phyloP scores from a whole-genome alignment of 2,113 vertebrate genomes.

The Eurypyga helias region DNA sequence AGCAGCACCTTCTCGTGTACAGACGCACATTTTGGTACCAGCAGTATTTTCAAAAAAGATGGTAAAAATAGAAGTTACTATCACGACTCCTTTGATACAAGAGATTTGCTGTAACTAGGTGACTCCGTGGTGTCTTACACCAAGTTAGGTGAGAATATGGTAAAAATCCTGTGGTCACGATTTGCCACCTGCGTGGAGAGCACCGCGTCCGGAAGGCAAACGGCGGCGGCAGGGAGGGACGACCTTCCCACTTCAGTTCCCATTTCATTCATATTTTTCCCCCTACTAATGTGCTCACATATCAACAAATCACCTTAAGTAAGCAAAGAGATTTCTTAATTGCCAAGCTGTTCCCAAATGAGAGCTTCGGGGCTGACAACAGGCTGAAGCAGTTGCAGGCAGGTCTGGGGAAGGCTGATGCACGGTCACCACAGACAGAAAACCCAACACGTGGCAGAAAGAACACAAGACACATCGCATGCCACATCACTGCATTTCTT shows the following conservation, averaged over 20 bases:
- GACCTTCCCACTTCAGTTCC: background rate
- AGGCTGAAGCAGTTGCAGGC: background rate
- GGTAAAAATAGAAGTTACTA: background rate
- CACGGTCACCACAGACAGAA: background rate
- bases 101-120: background rate
- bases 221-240: background rate
- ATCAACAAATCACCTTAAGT: background rate
- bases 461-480: background rate
- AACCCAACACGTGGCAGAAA: background rate
- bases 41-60: background rate
- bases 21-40: accelerated
- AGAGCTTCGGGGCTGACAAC: background rate
- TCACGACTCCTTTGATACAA: background rate
- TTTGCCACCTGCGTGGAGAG: background rate
- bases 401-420: background rate
- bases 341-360: slow-evolving; percentile 18
- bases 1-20: background rate
- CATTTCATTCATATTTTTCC: background rate
- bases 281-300: background rate
- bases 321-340: background rate
- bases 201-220: too few relatives aligned
- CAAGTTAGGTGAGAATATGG: background rate
- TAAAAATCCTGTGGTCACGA: background rate
- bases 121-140: background rate
- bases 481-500: background rate